phyloP scores from a whole-genome alignment of 2,797 vertebrate species.

The Sparus aurata region DNA sequence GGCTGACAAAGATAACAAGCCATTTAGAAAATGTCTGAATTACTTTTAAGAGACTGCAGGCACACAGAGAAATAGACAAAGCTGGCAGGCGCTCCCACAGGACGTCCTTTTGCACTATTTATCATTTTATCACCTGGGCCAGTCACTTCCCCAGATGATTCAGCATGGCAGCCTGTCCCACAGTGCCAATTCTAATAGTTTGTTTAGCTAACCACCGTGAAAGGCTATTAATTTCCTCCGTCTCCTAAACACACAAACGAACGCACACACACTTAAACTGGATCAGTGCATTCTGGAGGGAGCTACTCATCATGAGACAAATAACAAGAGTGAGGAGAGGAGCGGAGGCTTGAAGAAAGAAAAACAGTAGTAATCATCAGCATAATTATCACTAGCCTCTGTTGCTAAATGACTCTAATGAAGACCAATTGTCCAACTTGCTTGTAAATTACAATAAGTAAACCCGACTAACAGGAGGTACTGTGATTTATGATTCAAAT shows the following conservation, averaged over 20 bases:
- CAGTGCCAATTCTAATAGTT: conserved; percentile 63
- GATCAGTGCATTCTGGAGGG: conserved; percentile 54
- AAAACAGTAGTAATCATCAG: conserved; percentile 48
- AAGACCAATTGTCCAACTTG: conserved; percentile 62
- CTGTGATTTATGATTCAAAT: conserved; percentile 64
- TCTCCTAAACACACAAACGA: conserved; percentile 26
- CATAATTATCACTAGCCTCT: conserved; percentile 56
- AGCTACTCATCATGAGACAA: conserved; percentile 56
- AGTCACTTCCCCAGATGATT: conserved; percentile 61
- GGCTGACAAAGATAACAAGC: conserved; percentile 26
- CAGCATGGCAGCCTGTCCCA: conserved; percentile 54
- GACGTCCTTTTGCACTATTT: conserved; percentile 49
- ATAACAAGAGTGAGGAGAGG: conserved; percentile 32
- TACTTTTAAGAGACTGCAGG: conserved; percentile 18
- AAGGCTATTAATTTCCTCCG: conserved; percentile 72
- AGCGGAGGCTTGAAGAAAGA: conserved; percentile 32
- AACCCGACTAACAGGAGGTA: conserved; percentile 49
- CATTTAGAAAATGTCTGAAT: conserved; percentile 23
- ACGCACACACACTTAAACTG: conserved; percentile 19
- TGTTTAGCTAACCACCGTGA: conserved; percentile 71
- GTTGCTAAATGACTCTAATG: conserved; percentile 65
- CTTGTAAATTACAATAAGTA: conserved; percentile 57
- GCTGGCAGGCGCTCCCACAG: conserved; percentile 50
- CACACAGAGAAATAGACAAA: conserved; percentile 33
- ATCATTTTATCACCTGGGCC: conserved; percentile 58